Evolutionary conservation across 2,113 vertebrate genomes (phyloP).

Genomic region (Chauna torquata): DNA sequence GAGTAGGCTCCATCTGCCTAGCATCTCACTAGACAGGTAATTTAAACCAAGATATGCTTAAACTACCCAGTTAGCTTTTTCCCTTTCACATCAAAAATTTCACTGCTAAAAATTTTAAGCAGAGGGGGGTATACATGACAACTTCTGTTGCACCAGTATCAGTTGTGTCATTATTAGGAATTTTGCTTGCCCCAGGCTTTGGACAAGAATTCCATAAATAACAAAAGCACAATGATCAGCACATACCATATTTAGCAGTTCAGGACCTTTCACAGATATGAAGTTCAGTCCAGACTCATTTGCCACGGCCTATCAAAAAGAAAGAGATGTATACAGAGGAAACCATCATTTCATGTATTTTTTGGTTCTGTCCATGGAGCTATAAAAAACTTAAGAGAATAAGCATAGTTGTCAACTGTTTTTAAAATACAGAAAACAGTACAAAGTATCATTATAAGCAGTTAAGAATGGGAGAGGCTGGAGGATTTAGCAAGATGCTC

Average conservation of each 20-base stretch:
- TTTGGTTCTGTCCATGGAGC: not conserved
- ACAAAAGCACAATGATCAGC: not conserved
- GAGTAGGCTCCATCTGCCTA: not conserved
- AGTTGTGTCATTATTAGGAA: not conserved
- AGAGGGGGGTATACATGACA: not conserved
- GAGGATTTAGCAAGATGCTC: not conserved
- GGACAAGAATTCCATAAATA: not conserved
- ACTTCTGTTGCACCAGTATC: not conserved
- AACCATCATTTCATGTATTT: not conserved
- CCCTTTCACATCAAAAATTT: not conserved
- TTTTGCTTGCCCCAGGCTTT: not conserved
- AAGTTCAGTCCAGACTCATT: constrained; percentile 98
- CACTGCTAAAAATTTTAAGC: not conserved
- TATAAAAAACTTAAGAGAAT: not conserved
- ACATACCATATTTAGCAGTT: constrained; percentile 97
- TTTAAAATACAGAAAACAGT: not conserved
- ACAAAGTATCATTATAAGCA: not conserved
- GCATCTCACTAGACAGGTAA: not conserved
- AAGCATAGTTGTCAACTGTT: not conserved
- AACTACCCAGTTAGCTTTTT: not conserved
- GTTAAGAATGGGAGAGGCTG: not conserved
- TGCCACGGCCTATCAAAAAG: constrained; percentile 87
- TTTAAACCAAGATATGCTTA: not conserved
- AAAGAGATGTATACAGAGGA: not conserved
- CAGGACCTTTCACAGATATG: constrained; percentile 97